phyloP scores from a whole-genome alignment of 2,888 invertebrate genomes.

The Bimastos eiseni region DNA sequence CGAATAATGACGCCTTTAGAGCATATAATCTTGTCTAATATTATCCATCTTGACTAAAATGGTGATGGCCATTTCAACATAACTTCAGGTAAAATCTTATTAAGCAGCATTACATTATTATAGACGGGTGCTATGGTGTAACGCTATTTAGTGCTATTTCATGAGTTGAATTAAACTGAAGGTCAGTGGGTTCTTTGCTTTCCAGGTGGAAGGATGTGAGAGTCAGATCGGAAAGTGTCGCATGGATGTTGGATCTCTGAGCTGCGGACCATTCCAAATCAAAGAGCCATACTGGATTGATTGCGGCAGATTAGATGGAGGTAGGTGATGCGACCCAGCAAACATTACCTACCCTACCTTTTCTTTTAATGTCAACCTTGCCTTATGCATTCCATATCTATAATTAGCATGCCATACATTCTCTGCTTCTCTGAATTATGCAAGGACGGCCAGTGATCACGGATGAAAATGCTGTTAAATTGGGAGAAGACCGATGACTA shows the following conservation, averaged over 20 bases:
- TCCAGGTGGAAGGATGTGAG: slow-evolving; percentile 29
- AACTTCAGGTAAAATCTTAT: not conserved
- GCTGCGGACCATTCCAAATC: slow-evolving; percentile 7
- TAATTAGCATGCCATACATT: too few relatives aligned
- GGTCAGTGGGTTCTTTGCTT: not conserved
- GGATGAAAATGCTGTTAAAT: too few relatives aligned
- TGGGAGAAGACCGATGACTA: too few relatives aligned
- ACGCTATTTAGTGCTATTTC: too few relatives aligned
- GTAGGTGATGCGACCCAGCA: not conserved
- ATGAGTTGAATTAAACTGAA: not conserved
- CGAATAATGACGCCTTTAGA: not conserved
- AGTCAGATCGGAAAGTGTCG: slow-evolving; percentile 28
- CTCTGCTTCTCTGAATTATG: too few relatives aligned
- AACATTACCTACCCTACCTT: too few relatives aligned
- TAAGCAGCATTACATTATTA: not conserved
- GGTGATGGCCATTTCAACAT: not conserved
- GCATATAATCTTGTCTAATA: not conserved
- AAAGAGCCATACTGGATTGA: not conserved
- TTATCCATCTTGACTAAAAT: not conserved
- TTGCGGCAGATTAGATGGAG: not conserved
- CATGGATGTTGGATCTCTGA: not conserved
- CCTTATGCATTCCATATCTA: too few relatives aligned
- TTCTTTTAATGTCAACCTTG: too few relatives aligned
- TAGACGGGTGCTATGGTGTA: too few relatives aligned
- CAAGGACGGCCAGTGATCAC: too few relatives aligned